Evolutionary conservation across 1,140 invertebrate genomes (phyloP), one percentile per base, ranked within the genome.

Genomic region (Teleopsis dalmanni): DNA sequence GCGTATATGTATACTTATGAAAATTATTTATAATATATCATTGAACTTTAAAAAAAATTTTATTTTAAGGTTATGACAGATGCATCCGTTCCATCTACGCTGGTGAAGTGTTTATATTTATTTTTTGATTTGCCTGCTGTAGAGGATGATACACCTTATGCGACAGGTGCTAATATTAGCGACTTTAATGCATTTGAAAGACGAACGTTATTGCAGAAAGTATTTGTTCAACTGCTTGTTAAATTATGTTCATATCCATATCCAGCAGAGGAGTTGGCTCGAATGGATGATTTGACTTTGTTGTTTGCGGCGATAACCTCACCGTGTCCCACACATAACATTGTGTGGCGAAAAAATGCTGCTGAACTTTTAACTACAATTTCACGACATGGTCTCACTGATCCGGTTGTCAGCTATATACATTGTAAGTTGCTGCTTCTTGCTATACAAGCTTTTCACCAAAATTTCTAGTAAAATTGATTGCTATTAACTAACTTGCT

Each of bases 91-190:
- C 95, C 96, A 29, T 98, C 93, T 48, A 99, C 96, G 25, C 76
- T 99, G 60, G 95, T 98, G 5, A 99, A 98, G 78, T 98, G 95
- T 76, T 76, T 99, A 26, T 99, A 99, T 72, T 74, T 99, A 50
- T 99, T 99, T 73, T 98, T 98, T 74, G 96, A 99, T 76, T 76
- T 99, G 37, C 94, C 95, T 33, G 83, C 87, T 73, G 84, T 91
- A 45, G 85, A 89, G 60, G 79, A 84, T 27, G 83, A 86, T 62
- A 81, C 84, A 31, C 62, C 65, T 4, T 38, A 53, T 0, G 47
- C 42, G 1, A 55, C 53, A 34, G 61, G 61, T 3, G 60, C 51
- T 1, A 53, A 26, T 13, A 80, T 76, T 53, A 90, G 86, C 71
- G 90, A 95, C 70, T 95, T 95, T 72, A 92, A 88, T 54, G 85